Conservation (phyloP, 2,113 vertebrate species). For the Pontoporia blainvillei region DNA sequence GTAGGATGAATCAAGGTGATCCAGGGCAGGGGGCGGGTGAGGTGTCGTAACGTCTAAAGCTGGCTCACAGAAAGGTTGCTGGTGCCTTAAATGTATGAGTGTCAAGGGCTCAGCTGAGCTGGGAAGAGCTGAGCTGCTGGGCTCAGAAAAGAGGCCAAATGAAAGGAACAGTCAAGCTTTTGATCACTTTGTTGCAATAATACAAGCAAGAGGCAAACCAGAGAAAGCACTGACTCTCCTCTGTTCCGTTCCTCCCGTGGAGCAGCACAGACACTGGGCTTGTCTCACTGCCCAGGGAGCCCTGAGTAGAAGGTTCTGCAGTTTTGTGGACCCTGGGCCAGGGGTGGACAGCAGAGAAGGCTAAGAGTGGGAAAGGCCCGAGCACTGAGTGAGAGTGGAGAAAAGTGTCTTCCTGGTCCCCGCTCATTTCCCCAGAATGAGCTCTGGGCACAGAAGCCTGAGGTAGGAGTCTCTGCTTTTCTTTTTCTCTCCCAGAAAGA, state of each 20-base stretch:
- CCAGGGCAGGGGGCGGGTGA: not conserved
- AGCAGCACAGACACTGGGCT: rapidly evolving
- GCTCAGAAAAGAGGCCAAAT: not conserved
- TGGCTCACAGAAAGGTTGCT: not conserved
- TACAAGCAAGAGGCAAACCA: not conserved
- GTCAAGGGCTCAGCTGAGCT: not conserved
- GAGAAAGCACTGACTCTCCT: not conserved
- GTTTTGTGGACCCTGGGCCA: rapidly evolving
- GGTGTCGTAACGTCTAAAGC: not conserved
- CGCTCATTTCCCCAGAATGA: not conserved
- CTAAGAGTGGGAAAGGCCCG: not conserved
- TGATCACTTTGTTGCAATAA: not conserved
- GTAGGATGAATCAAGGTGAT: rapidly evolving
- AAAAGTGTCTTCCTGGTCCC: not conserved
- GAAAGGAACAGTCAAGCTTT: not conserved
- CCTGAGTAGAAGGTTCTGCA: not conserved
- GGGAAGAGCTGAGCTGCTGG: not conserved
- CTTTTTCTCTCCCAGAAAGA: not conserved
- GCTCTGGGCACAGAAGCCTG: not conserved
- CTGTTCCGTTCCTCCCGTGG: not conserved
- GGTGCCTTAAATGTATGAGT: not conserved
- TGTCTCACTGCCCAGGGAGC: not conserved
- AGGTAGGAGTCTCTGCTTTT: not conserved
- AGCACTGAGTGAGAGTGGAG: not conserved
- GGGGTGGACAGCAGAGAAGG: rapidly evolving